Conservation (phyloP, 2,113 vertebrate species). For the Myotis lucifugus region DNA sequence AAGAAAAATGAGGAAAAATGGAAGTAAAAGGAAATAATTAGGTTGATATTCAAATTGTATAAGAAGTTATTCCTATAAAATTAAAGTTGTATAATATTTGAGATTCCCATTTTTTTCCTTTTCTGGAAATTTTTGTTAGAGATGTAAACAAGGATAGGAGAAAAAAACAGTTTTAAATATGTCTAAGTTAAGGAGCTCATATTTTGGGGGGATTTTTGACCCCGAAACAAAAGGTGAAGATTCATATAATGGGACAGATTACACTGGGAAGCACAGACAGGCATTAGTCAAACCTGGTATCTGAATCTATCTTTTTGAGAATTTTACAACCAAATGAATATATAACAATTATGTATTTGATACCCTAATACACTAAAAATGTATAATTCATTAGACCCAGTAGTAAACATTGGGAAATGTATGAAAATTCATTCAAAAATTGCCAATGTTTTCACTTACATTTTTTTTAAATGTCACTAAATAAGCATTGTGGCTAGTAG, state of each 20-base stretch:
- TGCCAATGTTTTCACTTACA: not conserved
- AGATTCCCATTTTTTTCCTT: not conserved
- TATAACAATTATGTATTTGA: not conserved
- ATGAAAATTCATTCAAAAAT: not conserved
- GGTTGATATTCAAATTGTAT: not conserved
- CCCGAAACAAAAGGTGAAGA: not conserved
- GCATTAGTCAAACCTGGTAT: not conserved
- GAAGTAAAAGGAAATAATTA: not conserved
- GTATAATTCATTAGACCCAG: not conserved
- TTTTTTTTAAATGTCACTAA: not conserved
- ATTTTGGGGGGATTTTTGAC: not conserved
- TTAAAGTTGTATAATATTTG: not conserved
- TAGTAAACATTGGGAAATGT: not conserved
- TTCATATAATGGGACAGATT: not conserved
- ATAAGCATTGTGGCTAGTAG: not conserved
- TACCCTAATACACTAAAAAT: not conserved
- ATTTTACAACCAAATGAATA: not conserved
- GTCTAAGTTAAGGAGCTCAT: not conserved
- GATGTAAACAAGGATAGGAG: not conserved
- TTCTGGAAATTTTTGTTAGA: slow-evolving; percentile 2
- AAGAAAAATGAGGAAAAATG: not conserved
- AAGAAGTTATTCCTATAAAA: not conserved
- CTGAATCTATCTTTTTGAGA: slow-evolving; percentile 42
- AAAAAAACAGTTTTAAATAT: not conserved
- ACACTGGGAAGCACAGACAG: not conserved